Conservation (phyloP, 2,113 vertebrate genomes). For the Austrofundulus limnaeus region DNA sequence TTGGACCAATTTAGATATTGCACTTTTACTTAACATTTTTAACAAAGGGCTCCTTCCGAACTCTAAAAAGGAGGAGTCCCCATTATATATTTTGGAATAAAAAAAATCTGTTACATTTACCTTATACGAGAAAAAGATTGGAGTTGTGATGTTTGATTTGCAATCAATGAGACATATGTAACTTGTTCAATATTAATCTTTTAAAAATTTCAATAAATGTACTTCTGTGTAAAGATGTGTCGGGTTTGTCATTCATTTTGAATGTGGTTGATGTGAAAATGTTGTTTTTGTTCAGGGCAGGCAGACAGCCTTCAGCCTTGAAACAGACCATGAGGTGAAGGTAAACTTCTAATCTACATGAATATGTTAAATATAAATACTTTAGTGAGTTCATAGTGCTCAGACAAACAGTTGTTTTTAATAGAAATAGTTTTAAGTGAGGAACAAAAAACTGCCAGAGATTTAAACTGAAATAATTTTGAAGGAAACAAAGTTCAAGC, state of each 20-base stretch:
- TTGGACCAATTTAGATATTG: conserved; percentile 86
- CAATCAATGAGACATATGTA: conserved; percentile 81
- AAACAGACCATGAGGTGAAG: neutral
- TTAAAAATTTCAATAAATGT: conserved; percentile 82
- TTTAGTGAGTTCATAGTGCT: neutral
- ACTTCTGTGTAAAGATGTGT: conserved; percentile 66
- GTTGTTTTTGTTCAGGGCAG: neutral
- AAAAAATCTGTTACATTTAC: conserved; percentile 86
- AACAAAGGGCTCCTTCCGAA: conserved; percentile 74
- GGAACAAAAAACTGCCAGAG: too few relatives aligned
- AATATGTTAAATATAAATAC: neutral
- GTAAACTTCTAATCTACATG: neutral
- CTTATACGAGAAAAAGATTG: conserved; percentile 78
- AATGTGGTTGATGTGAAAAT: neutral
- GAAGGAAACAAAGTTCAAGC: too few relatives aligned
- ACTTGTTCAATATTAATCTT: conserved; percentile 82
- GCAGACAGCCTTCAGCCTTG: neutral
- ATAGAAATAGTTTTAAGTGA: too few relatives aligned
- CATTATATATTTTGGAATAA: conserved; percentile 80
- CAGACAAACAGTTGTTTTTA: neutral
- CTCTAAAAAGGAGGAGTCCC: conserved; percentile 62
- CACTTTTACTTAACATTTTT: conserved; percentile 84
- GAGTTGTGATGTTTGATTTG: conserved; percentile 79
- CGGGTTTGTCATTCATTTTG: conserved; percentile 17
- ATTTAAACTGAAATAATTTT: too few relatives aligned